Evolutionary conservation across 2,888 invertebrate species (phyloP).

Genomic region (Tricholauxania praeusta): DNA sequence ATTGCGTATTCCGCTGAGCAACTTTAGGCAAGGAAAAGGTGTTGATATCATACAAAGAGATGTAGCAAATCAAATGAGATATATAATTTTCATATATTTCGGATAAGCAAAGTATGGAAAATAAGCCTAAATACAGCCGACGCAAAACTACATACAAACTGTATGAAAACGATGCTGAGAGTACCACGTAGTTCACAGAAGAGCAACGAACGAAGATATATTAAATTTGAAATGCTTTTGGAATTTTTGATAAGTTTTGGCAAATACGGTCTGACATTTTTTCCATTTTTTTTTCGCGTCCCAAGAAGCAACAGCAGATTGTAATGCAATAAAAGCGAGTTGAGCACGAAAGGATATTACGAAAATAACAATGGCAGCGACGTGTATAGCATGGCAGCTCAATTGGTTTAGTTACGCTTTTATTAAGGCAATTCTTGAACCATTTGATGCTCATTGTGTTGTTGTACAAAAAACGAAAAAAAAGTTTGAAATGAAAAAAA

Average conservation of each 20-base stretch:
- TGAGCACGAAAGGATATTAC: background rate
- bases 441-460: conserved; percentile 22
- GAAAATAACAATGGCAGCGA: conserved; percentile 2
- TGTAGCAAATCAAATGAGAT: too few species aligned
- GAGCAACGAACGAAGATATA: conserved; percentile 46
- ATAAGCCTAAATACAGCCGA: too few species aligned
- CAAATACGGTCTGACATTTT: background rate
- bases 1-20: conserved; percentile 36
- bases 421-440: conserved; percentile 25
- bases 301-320: conserved; percentile 8
- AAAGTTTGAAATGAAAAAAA: too few species aligned
- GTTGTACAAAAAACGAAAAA: background rate
- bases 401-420: conserved; percentile 36
- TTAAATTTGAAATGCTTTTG: conserved; percentile 63
- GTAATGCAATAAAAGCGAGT: conserved; percentile 24
- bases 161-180: background rate
- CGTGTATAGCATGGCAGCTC: background rate
- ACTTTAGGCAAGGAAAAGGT: too few species aligned
- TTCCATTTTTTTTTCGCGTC: background rate
- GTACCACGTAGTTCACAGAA: conserved; percentile 1
- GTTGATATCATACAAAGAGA: too few species aligned
- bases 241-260: conserved; percentile 61
- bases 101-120: background rate
- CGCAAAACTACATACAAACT: background rate
- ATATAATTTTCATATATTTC: too few species aligned